Percentiles rank a stretch among this genome's conserved stretches.
phyloP scores from a whole-genome alignment of 2,888 invertebrate genomes.

The Scrobipalpa costella region DNA sequence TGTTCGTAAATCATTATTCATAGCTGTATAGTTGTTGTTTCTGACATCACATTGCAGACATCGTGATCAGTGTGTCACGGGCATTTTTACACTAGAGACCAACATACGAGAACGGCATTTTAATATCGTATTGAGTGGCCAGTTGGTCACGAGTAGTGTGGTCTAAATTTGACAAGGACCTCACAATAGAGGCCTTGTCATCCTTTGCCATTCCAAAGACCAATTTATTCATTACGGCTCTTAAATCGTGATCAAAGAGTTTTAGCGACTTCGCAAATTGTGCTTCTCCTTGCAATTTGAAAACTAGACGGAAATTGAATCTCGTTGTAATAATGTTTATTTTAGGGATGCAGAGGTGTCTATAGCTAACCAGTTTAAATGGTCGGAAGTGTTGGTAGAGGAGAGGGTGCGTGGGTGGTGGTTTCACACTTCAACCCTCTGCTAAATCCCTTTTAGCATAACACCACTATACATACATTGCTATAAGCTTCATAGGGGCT shows the following conservation, averaged over 20 bases:
- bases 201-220: neutral
- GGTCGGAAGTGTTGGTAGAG: neutral
- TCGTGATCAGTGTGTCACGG: constrained; percentile 20
- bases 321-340: neutral
- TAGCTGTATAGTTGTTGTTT: neutral
- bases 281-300: neutral
- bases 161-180: neutral
- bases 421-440: constrained; percentile 16
- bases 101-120: neutral
- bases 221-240: constrained; percentile 10
- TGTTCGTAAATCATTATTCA: constrained; percentile 17
- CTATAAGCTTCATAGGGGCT: neutral
- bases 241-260: neutral
- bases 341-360: constrained; percentile 1
- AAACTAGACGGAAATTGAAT: neutral
- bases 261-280: neutral
- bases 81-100: constrained; percentile 4
- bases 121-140: neutral
- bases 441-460: constrained; percentile 3
- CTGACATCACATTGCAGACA: constrained; percentile 15
- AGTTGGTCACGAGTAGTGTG: neutral
- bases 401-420: too few relatives aligned
- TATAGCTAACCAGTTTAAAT: neutral
- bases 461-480: neutral
- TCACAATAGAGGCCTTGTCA: neutral